Percentiles rank a stretch among this genome's conserved stretches.
These are phyloP conservation scores for Anthoscopus minutus DNA, from an alignment of 2,113 vertebrate genomes.

Conservation along the genomic window DNA sequence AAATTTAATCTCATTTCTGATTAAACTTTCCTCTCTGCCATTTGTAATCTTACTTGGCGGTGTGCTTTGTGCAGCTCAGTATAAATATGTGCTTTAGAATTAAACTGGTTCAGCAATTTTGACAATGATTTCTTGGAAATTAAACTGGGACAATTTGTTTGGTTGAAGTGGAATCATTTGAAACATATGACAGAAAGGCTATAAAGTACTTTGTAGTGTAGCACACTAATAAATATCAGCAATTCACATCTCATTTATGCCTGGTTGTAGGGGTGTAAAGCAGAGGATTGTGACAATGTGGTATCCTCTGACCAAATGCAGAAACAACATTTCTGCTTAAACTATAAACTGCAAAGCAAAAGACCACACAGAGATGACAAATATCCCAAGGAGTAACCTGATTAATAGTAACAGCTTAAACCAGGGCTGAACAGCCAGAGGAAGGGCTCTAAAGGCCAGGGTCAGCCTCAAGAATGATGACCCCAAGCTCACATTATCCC, in stretches of 20 bases:
- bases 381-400: neutral
- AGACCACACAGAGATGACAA: neutral
- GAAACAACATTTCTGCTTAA: neutral
- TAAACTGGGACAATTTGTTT: conserved; percentile 66
- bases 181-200: conserved; percentile 47
- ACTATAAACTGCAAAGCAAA: neutral
- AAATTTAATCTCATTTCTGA: conserved; percentile 63
- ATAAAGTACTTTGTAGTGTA: neutral
- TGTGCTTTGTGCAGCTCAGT: conserved; percentile 45
- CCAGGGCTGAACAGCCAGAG: neutral
- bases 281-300: neutral
- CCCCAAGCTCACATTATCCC: too few species aligned
- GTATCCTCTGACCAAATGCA: conserved; percentile 18
- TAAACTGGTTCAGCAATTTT: conserved; percentile 69
- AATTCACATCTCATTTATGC: neutral
- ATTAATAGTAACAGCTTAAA: neutral
- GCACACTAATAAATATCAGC: neutral
- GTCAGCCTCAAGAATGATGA: neutral
- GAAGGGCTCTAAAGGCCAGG: neutral
- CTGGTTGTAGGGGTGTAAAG: neutral
- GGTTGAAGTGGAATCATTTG: conserved; percentile 51
- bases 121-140: conserved; percentile 71
- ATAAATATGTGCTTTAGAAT: conserved; percentile 70
- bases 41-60: conserved; percentile 33
- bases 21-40: conserved; percentile 58